Evolutionary conservation across 1,140 invertebrate genomes (phyloP).

Genomic region (Nasonia vitripennis): DNA sequence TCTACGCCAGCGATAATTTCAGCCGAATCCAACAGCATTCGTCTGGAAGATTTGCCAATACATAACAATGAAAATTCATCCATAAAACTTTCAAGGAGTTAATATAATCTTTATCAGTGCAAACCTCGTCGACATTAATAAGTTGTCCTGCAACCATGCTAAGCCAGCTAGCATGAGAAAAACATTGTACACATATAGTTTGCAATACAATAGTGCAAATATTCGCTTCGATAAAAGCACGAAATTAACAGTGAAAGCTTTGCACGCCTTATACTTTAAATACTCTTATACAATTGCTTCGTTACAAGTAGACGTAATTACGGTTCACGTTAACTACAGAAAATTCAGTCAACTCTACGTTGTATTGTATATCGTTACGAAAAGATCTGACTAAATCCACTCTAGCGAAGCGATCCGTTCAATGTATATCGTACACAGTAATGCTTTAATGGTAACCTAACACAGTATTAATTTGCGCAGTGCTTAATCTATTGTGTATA

Average conservation of each 20-base stretch:
- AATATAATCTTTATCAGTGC: conserved; percentile 20
- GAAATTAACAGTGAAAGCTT: conserved; percentile 56
- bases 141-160: conserved; percentile 61
- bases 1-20: background rate
- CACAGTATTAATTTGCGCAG: conserved; percentile 1
- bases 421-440: background rate
- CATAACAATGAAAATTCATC: background rate
- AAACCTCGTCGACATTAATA: conserved; percentile 33
- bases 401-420: background rate
- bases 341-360: conserved; percentile 7
- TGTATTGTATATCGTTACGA: background rate
- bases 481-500: background rate
- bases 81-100: background rate
- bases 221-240: conserved; percentile 21
- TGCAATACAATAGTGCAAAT: background rate
- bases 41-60: background rate
- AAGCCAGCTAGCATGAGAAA: conserved; percentile 65
- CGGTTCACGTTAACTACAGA: background rate
- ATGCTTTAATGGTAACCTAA: conserved; percentile 13
- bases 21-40: background rate
- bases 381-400: background rate
- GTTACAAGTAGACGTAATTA: background rate
- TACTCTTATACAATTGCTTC: conserved; percentile 28
- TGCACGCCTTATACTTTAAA: conserved; percentile 22
- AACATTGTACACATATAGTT: background rate